Conservation (phyloP, 2,797 vertebrate genomes). For the Toxotes lorentzi region DNA sequence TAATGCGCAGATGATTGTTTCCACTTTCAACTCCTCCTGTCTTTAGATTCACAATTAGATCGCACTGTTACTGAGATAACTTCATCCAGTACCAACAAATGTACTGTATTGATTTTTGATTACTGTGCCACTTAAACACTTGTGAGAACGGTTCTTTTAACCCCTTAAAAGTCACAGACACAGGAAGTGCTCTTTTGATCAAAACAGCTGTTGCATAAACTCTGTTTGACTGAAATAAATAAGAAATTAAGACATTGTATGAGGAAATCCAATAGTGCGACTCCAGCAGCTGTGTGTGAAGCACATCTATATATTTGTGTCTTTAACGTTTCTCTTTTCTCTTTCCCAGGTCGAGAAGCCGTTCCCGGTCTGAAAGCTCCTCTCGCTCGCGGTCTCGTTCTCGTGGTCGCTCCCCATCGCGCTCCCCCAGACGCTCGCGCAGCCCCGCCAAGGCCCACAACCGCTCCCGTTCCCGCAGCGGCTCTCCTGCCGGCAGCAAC, state of each 20-base stretch:
- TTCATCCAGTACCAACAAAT: neutral
- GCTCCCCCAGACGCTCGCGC: slow-evolving; percentile 72
- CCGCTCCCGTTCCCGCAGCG: slow-evolving; percentile 87
- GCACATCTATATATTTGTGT: neutral
- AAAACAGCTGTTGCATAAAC: too few relatives aligned
- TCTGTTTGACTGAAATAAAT: too few relatives aligned
- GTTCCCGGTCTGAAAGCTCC: slow-evolving; percentile 92
- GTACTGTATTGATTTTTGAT: neutral
- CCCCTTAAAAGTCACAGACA: neutral
- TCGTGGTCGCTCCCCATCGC: slow-evolving; percentile 87
- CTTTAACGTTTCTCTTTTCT: neutral
- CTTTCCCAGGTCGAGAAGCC: slow-evolving; percentile 86
- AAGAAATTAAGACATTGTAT: too few relatives aligned
- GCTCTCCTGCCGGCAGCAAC: slow-evolving; percentile 79
- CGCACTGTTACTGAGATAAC: neutral
- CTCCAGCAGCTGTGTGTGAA: neutral
- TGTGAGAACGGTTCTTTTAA: neutral
- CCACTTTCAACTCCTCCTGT: neutral
- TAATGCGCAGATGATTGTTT: neutral
- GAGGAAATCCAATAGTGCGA: too few relatives aligned
- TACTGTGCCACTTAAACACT: neutral
- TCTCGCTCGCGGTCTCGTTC: slow-evolving; percentile 90
- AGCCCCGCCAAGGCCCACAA: slow-evolving; percentile 81
- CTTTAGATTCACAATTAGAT: neutral
- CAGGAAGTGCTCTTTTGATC: neutral